These are phyloP conservation scores for Lissonota sp. DNA, from an alignment of 2,888 invertebrate species.

Conservation along the genomic window DNA sequence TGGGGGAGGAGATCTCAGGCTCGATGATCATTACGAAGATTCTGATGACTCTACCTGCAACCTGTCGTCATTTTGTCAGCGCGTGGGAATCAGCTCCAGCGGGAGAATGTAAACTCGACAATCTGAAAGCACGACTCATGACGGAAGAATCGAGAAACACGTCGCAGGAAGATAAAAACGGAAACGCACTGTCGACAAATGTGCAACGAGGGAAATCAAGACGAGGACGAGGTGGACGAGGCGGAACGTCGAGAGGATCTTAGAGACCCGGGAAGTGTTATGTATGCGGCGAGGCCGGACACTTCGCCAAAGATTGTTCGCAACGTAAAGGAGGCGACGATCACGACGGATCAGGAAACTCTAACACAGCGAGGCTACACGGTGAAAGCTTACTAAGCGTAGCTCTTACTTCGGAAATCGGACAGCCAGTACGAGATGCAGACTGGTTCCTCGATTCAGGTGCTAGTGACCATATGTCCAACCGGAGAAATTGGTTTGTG, in stretches of 20 bases:
- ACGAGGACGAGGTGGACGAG: neutral
- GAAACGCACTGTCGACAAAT: conserved; percentile 21
- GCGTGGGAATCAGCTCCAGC: conserved; percentile 63
- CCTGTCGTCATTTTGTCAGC: conserved; percentile 64
- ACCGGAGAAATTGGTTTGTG: conserved; percentile 51
- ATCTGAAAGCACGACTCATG: conserved; percentile 53
- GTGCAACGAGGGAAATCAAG: conserved; percentile 10
- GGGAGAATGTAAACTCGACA: conserved; percentile 54
- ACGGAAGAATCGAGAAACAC: conserved; percentile 50
- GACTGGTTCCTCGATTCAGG: conserved; percentile 49
- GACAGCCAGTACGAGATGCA: conserved; percentile 2
- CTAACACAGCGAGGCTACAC: conserved; percentile 13
- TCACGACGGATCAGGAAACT: neutral
- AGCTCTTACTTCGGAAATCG: conserved; percentile 1
- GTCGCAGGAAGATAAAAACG: conserved; percentile 6
- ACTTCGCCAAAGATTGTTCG: conserved; percentile 48
- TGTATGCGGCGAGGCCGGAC: conserved; percentile 23
- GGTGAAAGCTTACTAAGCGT: conserved; percentile 50
- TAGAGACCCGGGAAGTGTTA: conserved; percentile 55
- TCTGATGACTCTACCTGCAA: conserved; percentile 64
- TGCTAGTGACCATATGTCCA: conserved; percentile 61
- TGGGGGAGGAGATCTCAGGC: conserved; percentile 64
- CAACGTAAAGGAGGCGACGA: conserved; percentile 25
- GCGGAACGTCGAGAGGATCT: conserved; percentile 13
- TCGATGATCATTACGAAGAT: conserved; percentile 69